Conservation (phyloP, 2,888 invertebrate species). For the Crossocerus cetratus region DNA sequence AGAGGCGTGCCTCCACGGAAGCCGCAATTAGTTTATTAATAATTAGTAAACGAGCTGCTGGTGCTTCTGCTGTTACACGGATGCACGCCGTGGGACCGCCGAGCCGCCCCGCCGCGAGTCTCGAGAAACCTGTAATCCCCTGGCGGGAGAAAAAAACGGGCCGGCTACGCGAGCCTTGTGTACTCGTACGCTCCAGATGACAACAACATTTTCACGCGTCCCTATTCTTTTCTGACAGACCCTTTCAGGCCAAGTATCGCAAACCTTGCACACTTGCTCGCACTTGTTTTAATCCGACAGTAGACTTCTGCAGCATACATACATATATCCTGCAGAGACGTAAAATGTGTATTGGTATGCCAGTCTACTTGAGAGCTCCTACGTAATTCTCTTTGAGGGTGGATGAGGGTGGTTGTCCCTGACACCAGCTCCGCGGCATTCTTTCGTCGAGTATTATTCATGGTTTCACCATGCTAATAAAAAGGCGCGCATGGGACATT, state of each 20-base stretch:
- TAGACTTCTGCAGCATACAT: no score
- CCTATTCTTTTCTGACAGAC: no score
- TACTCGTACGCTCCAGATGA: no score
- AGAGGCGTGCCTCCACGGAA: slow-evolving; percentile 72
- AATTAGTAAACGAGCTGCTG: slow-evolving; percentile 71
- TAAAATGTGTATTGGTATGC: no score
- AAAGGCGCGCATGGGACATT: slow-evolving; percentile 67
- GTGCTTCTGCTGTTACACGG: slow-evolving; percentile 12
- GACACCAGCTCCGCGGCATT: slow-evolving; percentile 4
- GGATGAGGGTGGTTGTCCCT: no score
- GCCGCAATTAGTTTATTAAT: slow-evolving; percentile 77
- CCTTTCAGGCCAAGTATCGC: no score
- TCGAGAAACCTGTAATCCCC: neutral
- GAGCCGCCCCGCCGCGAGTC: slow-evolving; percentile 11
- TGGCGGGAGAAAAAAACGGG: neutral
- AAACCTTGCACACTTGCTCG: no score
- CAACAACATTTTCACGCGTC: no score
- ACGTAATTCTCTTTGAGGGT: no score
- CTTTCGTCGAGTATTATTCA: slow-evolving; percentile 68
- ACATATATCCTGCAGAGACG: no score
- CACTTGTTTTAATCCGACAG: no score
- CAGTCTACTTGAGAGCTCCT: no score
- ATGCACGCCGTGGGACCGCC: slow-evolving; percentile 43
- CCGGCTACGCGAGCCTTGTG: neutral
- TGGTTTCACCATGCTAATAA: slow-evolving; percentile 70